Base-by-base conservation (phyloP, 2,113 vertebrate genomes). In the Saimiri boliviensis region DNA sequence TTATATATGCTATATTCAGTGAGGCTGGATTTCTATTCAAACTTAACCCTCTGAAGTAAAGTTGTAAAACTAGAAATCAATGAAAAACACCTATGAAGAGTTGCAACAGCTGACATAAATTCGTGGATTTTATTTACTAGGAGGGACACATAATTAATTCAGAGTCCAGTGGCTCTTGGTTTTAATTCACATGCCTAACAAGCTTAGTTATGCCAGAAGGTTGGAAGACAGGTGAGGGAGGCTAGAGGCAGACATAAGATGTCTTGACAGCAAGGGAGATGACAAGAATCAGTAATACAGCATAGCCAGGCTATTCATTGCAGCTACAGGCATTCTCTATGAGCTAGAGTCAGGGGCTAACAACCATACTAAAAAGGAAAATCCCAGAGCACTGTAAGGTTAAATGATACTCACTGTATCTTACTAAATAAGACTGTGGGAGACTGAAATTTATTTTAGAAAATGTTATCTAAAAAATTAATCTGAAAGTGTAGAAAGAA, bases 41-140 rank as follows among this genome's bases (percentile, higher is more conserved):
- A 54, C 20, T 94, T 32, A 83, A 49, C 30, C 42, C 56, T 80
- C 66, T 89, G 30, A 84, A 91, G 89, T 58, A 81, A 98, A 93
- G 35, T 16, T 93, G 21, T 85, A 94, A 93, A 86, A 40, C 20
- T 42, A 93, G 66, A 92, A 80, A 88, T 66, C 49, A 86, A 66
- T 13, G 54, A 56, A 63, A 66, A 42, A 68, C 9, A 56, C 17
- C 19, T 17, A 76, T 16, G 21, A 74, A 90, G 30, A 92, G 40
- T 21, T 25, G 52, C 76, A 79, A 45, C 1, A 60, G 77, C 20
- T 37, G 42, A 40, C 40, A 42, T 19, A 89, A 89, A 87, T 56
- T 79, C 25, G 21, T 60, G 49, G 32, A 35, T 49, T 88, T 83
- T 52, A 80, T 52, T 47, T 52, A 30, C 58, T 9, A 77, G n/a